Percentiles rank a stretch among this genome's conserved stretches.
These are phyloP conservation scores for Zosterops lateralis DNA, from an alignment of 2,113 vertebrate species.

Conservation along the genomic window DNA sequence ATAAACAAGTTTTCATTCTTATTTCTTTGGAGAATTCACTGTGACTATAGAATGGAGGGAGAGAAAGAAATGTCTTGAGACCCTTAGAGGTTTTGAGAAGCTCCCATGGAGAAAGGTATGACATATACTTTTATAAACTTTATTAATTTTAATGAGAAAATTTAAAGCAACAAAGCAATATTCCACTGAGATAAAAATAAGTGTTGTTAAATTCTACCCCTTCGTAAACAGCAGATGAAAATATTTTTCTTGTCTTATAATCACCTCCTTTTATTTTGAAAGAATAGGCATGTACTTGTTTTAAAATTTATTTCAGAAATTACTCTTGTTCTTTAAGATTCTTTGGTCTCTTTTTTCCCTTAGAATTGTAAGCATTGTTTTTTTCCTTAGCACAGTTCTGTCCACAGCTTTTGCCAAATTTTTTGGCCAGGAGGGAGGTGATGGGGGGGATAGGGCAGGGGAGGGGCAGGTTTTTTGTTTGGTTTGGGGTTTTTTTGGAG, in stretches of 20 bases:
- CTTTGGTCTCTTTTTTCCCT: background rate
- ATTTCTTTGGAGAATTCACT: background rate
- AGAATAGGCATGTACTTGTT: background rate
- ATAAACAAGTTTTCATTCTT: background rate
- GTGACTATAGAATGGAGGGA: background rate
- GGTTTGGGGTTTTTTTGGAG: background rate
- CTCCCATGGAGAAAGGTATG: background rate
- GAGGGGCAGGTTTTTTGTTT: background rate
- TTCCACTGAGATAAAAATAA: background rate
- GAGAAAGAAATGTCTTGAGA: background rate
- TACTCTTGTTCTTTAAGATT: background rate
- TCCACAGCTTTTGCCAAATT: background rate
- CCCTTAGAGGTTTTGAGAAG: background rate
- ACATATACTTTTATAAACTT: background rate
- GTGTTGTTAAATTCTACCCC: background rate
- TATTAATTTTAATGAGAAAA: background rate
- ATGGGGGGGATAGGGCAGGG: fast-evolving
- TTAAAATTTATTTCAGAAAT: background rate
- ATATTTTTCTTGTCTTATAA: background rate
- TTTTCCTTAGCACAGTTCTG: background rate
- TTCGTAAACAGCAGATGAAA: background rate
- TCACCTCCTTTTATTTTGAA: background rate
- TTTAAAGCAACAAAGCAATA: background rate
- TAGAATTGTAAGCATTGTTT: background rate
- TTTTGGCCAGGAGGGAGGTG: background rate